Percentiles rank a stretch among this genome's conserved stretches.
Evolutionary conservation across 2,888 invertebrate genomes (phyloP).

Genomic region (Nomada hirtipes): DNA sequence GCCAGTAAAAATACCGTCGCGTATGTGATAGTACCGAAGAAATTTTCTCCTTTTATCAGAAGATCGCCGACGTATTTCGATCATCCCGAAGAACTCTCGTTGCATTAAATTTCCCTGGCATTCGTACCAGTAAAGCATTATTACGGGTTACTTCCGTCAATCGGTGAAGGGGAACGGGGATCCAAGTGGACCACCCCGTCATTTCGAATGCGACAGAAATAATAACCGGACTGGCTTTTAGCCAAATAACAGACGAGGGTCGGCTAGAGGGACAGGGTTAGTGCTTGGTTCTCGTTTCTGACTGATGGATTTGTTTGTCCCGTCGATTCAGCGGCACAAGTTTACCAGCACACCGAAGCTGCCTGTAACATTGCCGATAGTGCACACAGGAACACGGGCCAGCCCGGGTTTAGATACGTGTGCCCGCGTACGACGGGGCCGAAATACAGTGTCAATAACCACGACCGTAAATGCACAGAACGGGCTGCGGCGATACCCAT

Average conservation of each 20-base stretch:
- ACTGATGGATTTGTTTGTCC: constrained; percentile 79
- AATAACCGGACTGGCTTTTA: constrained; percentile 78
- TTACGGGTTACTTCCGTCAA: too few species aligned
- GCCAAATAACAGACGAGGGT: constrained; percentile 71
- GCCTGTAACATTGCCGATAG: constrained; percentile 29
- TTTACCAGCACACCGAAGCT: constrained; percentile 55
- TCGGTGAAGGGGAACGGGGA: background rate
- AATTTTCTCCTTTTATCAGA: background rate
- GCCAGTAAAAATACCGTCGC: background rate
- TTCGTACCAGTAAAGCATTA: too few species aligned
- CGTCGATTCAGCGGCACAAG: constrained; percentile 67
- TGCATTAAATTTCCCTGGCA: too few species aligned
- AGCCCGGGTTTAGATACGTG: constrained; percentile 5
- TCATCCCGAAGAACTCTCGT: too few species aligned
- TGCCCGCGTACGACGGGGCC: constrained; percentile 35
- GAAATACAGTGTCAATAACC: constrained; percentile 71
- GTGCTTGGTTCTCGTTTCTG: constrained; percentile 43
- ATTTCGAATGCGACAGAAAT: constrained; percentile 73
- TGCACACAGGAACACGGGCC: constrained; percentile 14
- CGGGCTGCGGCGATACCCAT: constrained; percentile 54
- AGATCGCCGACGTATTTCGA: too few species aligned
- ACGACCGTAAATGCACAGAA: constrained; percentile 62
- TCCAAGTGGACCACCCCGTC: constrained; percentile 39
- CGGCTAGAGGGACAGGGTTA: constrained; percentile 6
- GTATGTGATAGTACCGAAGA: constrained; percentile 1